Base-by-base conservation (phyloP, 2,888 invertebrate species). In the Graphium colonna region DNA sequence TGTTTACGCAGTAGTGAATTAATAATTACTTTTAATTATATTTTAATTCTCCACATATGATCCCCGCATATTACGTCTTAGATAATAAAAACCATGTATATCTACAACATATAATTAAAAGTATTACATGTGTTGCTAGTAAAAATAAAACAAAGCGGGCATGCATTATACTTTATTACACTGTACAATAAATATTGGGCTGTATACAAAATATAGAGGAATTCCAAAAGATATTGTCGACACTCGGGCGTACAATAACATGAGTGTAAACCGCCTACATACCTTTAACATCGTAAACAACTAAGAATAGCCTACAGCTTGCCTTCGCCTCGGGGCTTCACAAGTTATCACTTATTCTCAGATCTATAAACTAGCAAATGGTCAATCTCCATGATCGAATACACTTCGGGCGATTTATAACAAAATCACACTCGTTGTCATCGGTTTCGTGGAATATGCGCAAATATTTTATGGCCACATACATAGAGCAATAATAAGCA, bases 111-210 rank as follows among this genome's bases (percentile, higher is more conserved):
- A n/a, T n/a, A n/a, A n/a, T n/a, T n/a, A n/a, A n/a, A n/a, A n/a
- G n/a, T n/a, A n/a, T n/a, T n/a, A n/a, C n/a, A n/a, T n/a, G n/a
- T n/a, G n/a, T n/a, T n/a, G n/a, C n/a, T n/a, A n/a, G n/a, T n/a
- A n/a, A n/a, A 64, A 71, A 82, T 79, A 75, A 62, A 63, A 60
- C 53, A 61, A 60, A 31, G 43, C 69, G 73, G 78, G 82, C 88
- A 88, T 88, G 88, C 88, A 88, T 83, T 79, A 79, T 86, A 83
- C 77, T 89, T 88, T 84, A 89, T 85, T 89, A 88, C 88, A 88
- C 87, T 89, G 88, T 89, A 89, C 88, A 89, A 85, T 89, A 87
- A 82, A 83, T 84, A 84, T 83, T 78, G 82, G 81, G 78, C 79
- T 85, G 85, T 89, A 87, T 88, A 88, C 83, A 88, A 87, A 87